These are phyloP conservation scores for Chelon auratus DNA, from an alignment of 2,797 vertebrate genomes.

Conservation along the genomic window DNA sequence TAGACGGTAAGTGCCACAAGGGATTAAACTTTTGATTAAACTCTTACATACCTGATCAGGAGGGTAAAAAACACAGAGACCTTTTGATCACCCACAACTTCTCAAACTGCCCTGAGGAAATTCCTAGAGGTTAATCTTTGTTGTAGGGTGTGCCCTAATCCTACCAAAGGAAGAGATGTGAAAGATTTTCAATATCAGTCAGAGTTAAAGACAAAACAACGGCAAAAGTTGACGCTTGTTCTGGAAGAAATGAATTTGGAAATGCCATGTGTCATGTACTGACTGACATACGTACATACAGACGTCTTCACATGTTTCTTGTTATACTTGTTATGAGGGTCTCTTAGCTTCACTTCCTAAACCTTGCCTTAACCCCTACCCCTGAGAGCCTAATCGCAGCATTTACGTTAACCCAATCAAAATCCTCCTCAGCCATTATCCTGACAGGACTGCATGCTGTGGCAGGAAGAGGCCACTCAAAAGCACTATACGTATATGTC, in stretches of 20 bases:
- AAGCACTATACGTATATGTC: not conserved
- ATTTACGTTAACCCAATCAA: slow-evolving; percentile 39
- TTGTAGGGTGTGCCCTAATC: not conserved
- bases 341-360: not conserved
- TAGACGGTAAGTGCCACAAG: slow-evolving; percentile 18
- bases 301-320: too few relatives aligned
- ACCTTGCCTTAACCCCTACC: slow-evolving; percentile 6
- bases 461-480: not conserved
- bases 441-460: not conserved
- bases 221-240: slow-evolving; percentile 8
- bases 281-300: not conserved
- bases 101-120: not conserved
- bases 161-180: slow-evolving; percentile 6
- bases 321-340: not conserved
- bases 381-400: slow-evolving; percentile 13
- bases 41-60: slow-evolving; percentile 4
- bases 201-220: slow-evolving; percentile 27
- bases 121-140: slow-evolving; percentile 4
- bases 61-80: not conserved
- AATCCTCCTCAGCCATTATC: slow-evolving; percentile 17
- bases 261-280: too few relatives aligned
- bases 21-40: slow-evolving; percentile 40
- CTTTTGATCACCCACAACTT: slow-evolving; percentile 3
- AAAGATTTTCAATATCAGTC: slow-evolving; percentile 14
- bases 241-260: not conserved